Evolutionary conservation across 2,888 invertebrate species (phyloP).

Genomic region (Trypoxylon attenuatum): DNA sequence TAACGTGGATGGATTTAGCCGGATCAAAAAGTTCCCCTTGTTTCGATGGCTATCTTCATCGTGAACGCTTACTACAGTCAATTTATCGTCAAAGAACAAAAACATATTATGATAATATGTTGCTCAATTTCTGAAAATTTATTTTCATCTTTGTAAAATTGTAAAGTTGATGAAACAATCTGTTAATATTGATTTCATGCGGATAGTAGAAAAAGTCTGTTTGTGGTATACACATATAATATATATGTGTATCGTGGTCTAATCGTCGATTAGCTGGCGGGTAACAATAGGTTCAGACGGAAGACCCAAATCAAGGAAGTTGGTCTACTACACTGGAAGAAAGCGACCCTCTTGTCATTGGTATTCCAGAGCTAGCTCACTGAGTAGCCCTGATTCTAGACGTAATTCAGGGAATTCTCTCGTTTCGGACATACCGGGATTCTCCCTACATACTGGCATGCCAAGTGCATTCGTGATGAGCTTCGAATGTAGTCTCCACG

Average conservation of each 20-base stretch:
- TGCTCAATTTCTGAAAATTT: neutral
- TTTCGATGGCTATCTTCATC: too few relatives aligned
- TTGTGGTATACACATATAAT: neutral
- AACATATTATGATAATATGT: neutral
- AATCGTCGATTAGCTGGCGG: too few relatives aligned
- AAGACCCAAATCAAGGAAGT: too few relatives aligned
- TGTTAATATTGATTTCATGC: neutral
- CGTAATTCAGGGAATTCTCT: slow-evolving; percentile 58
- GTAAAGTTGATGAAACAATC: neutral
- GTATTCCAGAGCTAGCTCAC: slow-evolving; percentile 37
- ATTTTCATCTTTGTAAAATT: too few relatives aligned
- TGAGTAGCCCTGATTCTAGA: slow-evolving; percentile 59
- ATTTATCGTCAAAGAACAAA: neutral
- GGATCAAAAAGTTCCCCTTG: slow-evolving; percentile 16
- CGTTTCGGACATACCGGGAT: slow-evolving; percentile 48
- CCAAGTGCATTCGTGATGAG: slow-evolving; percentile 42
- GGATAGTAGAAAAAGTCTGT: neutral
- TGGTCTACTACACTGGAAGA: too few relatives aligned
- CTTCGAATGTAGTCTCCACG: too few relatives aligned
- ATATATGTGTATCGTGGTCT: slow-evolving; percentile 22
- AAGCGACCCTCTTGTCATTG: slow-evolving; percentile 32
- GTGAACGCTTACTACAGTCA: too few relatives aligned
- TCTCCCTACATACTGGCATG: slow-evolving; percentile 39
- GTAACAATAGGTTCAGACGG: too few relatives aligned
- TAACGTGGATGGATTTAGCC: slow-evolving; percentile 42